phyloP scores from a whole-genome alignment of 2,888 invertebrate species.

The Acleris literana region DNA sequence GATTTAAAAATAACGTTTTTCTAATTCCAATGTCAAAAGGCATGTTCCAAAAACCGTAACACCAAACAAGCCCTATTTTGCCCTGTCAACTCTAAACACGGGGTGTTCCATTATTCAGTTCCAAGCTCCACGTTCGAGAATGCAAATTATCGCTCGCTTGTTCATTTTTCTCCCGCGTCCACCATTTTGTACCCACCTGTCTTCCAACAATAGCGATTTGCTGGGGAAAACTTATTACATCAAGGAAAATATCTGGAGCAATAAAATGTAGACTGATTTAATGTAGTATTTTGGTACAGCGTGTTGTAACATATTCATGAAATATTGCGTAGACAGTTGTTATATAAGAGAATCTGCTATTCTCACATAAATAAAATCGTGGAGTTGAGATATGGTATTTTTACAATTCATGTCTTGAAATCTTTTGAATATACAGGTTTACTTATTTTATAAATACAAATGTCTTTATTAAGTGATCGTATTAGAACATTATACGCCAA shows the following conservation, averaged over 20 bases:
- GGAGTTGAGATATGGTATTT: too few species aligned
- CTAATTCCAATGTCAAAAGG: too few species aligned
- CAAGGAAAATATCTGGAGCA: constrained; percentile 3
- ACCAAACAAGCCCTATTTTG: background rate
- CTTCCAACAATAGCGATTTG: constrained; percentile 23
- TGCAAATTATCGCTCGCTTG: constrained; percentile 20
- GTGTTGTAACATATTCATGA: background rate
- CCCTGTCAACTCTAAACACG: constrained; percentile 6
- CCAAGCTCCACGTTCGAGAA: constrained; percentile 9
- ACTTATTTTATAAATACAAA: too few species aligned
- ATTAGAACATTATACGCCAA: too few species aligned
- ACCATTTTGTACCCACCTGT: constrained; percentile 19
- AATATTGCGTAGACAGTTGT: too few species aligned
- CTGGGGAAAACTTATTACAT: constrained; percentile 17
- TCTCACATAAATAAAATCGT: too few species aligned
- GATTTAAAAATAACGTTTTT: too few species aligned
- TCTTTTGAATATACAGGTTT: too few species aligned
- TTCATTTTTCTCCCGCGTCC: constrained; percentile 25
- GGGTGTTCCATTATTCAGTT: constrained; percentile 24
- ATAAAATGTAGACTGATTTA: background rate
- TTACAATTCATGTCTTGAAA: too few species aligned
- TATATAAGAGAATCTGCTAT: too few species aligned
- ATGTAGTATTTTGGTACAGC: background rate
- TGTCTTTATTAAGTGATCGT: too few species aligned
- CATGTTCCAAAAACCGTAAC: background rate